These are phyloP conservation scores for Didymodactylos carnosus DNA, from an alignment of 2,888 invertebrate genomes.

Conservation along the genomic window DNA sequence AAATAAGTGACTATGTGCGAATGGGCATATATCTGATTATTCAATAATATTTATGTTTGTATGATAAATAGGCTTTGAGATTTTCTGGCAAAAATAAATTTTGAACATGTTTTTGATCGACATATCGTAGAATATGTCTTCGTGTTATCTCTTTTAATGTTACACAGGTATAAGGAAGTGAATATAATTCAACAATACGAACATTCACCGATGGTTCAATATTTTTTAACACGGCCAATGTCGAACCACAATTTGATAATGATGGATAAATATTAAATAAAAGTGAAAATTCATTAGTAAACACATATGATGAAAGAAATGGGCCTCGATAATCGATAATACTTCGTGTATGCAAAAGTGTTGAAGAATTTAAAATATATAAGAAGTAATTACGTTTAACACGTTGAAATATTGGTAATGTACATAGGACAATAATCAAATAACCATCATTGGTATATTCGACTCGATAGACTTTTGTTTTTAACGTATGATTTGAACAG, in stretches of 20 bases:
- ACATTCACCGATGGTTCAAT: not conserved
- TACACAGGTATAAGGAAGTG: not conserved
- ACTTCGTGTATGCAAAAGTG: not conserved
- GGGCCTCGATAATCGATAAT: conserved; percentile 4
- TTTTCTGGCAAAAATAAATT: not conserved
- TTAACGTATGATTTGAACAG: conserved; percentile 2
- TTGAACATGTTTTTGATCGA: not conserved
- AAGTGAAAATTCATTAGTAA: conserved; percentile 2
- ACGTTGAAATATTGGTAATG: not conserved
- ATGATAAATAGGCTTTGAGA: not conserved
- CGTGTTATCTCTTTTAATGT: not conserved
- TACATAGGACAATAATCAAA: conserved; percentile 1
- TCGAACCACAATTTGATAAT: not conserved
- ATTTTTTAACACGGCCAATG: conserved; percentile 2
- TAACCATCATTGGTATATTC: conserved; percentile 6
- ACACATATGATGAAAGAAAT: not conserved
- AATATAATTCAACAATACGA: not conserved
- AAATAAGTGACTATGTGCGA: too few species aligned
- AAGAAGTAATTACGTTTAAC: not conserved
- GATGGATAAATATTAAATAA: conserved; percentile 7
- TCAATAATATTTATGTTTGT: not conserved
- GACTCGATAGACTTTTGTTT: conserved; percentile 7
- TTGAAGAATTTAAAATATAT: conserved; percentile 1
- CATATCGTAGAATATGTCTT: not conserved
- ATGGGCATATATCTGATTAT: too few species aligned